Conservation (phyloP, 2,797 vertebrate genomes). For the Distichodus sexfasciatus region DNA sequence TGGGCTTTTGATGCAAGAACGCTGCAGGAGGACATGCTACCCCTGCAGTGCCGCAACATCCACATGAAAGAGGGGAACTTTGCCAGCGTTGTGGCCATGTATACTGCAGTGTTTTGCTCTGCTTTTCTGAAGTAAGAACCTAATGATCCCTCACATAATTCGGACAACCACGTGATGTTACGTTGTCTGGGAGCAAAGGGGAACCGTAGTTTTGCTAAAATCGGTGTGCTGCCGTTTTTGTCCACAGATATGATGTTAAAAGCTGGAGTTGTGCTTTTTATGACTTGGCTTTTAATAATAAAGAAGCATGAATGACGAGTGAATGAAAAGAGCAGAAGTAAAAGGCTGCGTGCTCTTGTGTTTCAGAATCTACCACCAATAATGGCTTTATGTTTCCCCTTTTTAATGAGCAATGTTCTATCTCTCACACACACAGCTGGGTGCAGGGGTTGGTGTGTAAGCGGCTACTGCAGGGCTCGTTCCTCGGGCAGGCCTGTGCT, state of each 20-base stretch:
- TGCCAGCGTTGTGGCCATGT: constrained; percentile 9
- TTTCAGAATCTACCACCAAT: not conserved
- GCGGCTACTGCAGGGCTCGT: not conserved
- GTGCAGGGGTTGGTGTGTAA: not conserved
- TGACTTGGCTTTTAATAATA: not conserved
- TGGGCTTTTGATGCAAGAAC: constrained; percentile 65
- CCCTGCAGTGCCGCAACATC: constrained; percentile 28
- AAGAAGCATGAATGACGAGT: not conserved
- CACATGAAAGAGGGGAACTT: constrained; percentile 24
- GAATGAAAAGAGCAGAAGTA: not conserved
- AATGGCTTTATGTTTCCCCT: not conserved
- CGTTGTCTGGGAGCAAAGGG: not conserved
- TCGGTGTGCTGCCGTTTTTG: not conserved
- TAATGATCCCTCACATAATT: not conserved
- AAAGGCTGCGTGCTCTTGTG: not conserved
- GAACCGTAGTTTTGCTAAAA: not conserved
- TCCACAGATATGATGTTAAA: not conserved
- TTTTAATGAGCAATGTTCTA: constrained; percentile 7
- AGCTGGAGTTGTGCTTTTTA: not conserved
- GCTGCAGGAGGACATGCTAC: constrained; percentile 56
- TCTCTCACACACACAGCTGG: not conserved
- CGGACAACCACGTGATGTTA: not conserved
- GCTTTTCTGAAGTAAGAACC: constrained; percentile 9
- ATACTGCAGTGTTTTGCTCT: constrained; percentile 10
- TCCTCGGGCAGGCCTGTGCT: constrained; percentile 2